Evolutionary conservation across 2,888 invertebrate genomes (phyloP).

Genomic region (Agrotis clavis): DNA sequence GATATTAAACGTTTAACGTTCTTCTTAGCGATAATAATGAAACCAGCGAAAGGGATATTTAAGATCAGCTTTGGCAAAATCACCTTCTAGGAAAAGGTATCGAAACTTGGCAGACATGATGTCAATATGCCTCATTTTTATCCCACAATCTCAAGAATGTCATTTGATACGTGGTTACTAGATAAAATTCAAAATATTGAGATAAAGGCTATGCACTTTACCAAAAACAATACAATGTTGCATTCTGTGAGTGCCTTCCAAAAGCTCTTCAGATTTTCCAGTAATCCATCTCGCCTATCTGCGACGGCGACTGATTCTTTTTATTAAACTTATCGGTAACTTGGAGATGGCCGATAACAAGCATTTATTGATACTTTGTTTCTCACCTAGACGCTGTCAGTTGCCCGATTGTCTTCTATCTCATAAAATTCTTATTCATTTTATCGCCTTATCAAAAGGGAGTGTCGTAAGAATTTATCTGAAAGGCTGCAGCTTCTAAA

Average conservation of each 20-base stretch:
- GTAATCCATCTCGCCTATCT: slow-evolving; percentile 31
- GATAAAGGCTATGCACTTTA: slow-evolving; percentile 2
- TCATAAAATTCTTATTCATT: slow-evolving; percentile 11
- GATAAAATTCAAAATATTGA: slow-evolving; percentile 9
- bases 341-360: slow-evolving; percentile 50
- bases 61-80: background rate
- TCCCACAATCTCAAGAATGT: background rate
- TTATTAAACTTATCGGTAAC: slow-evolving; percentile 15
- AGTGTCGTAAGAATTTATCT: slow-evolving; percentile 20
- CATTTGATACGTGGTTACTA: background rate
- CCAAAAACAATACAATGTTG: background rate
- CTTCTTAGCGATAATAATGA: too few species aligned
- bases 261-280: slow-evolving; percentile 18
- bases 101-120: too few species aligned
- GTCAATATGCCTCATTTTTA: background rate
- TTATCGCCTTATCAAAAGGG: slow-evolving; percentile 24
- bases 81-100: background rate
- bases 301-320: background rate
- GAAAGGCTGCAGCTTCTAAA: slow-evolving; percentile 14
- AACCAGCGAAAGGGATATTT: too few species aligned
- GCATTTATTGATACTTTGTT: slow-evolving; percentile 43
- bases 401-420: slow-evolving; percentile 62
- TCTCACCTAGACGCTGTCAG: slow-evolving; percentile 43
- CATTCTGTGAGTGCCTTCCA: slow-evolving; percentile 13
- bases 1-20: too few species aligned